phyloP scores from a whole-genome alignment of 2,888 invertebrate genomes.

The Acanthopleura granulata region DNA sequence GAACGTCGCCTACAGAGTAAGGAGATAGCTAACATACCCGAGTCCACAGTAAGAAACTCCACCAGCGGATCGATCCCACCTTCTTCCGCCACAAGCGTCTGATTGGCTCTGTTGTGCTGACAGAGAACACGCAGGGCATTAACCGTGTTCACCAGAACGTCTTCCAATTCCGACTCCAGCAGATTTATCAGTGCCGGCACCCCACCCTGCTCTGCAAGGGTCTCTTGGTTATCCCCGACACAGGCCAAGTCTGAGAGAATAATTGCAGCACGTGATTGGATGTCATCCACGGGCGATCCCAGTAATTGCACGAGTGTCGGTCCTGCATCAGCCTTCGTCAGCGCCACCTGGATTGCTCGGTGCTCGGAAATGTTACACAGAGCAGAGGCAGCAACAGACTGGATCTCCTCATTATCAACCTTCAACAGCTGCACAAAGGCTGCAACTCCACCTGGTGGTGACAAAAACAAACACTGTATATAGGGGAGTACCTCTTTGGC shows the following conservation, averaged over 20 bases:
- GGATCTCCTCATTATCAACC: conserved; percentile 59
- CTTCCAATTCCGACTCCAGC: conserved; percentile 65
- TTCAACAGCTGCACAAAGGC: conserved; percentile 61
- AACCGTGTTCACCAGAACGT: conserved; percentile 68
- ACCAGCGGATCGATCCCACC: conserved; percentile 64
- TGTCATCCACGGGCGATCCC: conserved; percentile 61
- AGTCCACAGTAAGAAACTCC: conserved; percentile 66
- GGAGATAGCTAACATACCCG: conserved; percentile 48
- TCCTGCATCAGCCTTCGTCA: conserved; percentile 58
- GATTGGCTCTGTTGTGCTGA: conserved; percentile 57
- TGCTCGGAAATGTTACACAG: conserved; percentile 68
- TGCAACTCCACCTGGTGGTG: conserved; percentile 58
- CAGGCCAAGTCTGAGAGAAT: conserved; percentile 67
- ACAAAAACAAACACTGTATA: too few relatives aligned
- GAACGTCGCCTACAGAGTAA: too few relatives aligned
- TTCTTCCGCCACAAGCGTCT: conserved; percentile 58
- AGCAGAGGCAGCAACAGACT: conserved; percentile 65
- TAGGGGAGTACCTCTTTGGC: too few relatives aligned
- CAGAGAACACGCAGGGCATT: conserved; percentile 68
- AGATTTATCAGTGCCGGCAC: conserved; percentile 62
- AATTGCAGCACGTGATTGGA: conserved; percentile 67
- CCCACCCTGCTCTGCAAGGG: conserved; percentile 58
- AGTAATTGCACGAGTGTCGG: conserved; percentile 64
- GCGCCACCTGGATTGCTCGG: conserved; percentile 53
- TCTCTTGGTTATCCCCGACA: conserved; percentile 60